phyloP scores from a whole-genome alignment of 1,140 invertebrate genomes.

The Plectus sambesii region DNA sequence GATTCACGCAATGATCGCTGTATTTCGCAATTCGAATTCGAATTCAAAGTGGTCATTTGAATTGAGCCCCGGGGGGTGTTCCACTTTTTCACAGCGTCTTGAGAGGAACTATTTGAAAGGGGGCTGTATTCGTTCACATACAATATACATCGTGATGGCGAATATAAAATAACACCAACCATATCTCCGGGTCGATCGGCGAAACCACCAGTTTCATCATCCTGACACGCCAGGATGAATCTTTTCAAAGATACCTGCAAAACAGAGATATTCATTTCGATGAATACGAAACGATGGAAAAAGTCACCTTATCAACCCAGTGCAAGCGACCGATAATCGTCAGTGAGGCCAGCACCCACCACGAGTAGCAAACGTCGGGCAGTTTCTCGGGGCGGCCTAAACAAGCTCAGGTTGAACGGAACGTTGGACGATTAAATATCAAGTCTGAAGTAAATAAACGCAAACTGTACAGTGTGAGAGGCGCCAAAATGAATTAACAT shows the following conservation, averaged over 20 bases:
- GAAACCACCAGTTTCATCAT: slow-evolving; percentile 68
- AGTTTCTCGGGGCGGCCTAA: slow-evolving; percentile 55
- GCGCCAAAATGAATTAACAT: no score
- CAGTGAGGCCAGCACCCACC: slow-evolving; percentile 90
- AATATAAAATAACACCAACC: slow-evolving; percentile 44
- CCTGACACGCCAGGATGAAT: slow-evolving; percentile 60
- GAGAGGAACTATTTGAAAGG: background rate
- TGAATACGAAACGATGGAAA: slow-evolving; percentile 5
- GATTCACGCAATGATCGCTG: no score
- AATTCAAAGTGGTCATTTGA: slow-evolving; percentile 1
- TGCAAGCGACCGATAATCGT: slow-evolving; percentile 80
- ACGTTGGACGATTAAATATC: background rate
- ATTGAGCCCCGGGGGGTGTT: no score
- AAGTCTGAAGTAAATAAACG: no score
- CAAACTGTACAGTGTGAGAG: no score
- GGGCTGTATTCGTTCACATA: background rate
- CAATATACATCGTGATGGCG: slow-evolving; percentile 37
- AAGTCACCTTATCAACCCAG: slow-evolving; percentile 77
- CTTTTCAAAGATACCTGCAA: slow-evolving; percentile 59
- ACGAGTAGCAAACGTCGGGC: slow-evolving; percentile 57
- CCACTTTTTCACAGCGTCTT: background rate
- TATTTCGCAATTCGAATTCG: background rate
- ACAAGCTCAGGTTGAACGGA: slow-evolving; percentile 10
- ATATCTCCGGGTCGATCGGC: slow-evolving; percentile 93
- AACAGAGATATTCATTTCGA: slow-evolving; percentile 38